Evolutionary conservation across 2,888 invertebrate species (phyloP), one percentile per base, ranked within the genome.

Genomic region (Oscheius myriophilus): DNA sequence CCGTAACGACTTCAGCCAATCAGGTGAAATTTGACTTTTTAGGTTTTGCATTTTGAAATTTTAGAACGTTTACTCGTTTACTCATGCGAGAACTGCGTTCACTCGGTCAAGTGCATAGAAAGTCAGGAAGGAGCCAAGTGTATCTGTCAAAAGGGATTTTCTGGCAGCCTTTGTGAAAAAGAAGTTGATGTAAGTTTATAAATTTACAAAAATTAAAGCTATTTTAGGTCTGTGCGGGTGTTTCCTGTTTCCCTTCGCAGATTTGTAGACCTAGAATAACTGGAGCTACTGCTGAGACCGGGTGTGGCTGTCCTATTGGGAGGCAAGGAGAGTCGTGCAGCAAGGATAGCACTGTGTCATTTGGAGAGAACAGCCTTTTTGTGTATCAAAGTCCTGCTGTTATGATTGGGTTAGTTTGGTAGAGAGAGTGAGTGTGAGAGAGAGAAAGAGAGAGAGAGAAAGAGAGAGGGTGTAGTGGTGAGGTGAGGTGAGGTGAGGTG

Each of bases 371-470:
- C 23, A 80, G 80, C 46, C 69, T 82, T 18, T 78, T 78, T 49
- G 73, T 83, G 26, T 76, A 80, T 58, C 82, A 83, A 59, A 76
- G 72, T 42, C 75, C 76, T 4, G 64, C 73, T 16, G 74, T 81
- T 21, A 75, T 78, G 63, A 73, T 81, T 14, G 80, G 81, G 76
- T 76, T 41, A 33, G 67, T 61, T 39, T 41, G 11, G 18, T 25
- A 18, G 23, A 23, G 23, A n/a, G n/a, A n/a, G n/a, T n/a, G n/a
- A n/a, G n/a, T n/a, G n/a, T n/a, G n/a, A n/a, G n/a, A n/a, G n/a
- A n/a, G n/a, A n/a, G n/a, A n/a, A 12, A 3, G 18, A 25, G 9
- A 55, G 21, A 23, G 1, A 25, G 1, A 14, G 33, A 9, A 6
- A 33, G 33, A 33, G 33, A 9, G 3, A 33, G 33, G 33, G 33